phyloP scores from a whole-genome alignment of 2,888 invertebrate genomes.

The Ommatoiulus sabulosus region DNA sequence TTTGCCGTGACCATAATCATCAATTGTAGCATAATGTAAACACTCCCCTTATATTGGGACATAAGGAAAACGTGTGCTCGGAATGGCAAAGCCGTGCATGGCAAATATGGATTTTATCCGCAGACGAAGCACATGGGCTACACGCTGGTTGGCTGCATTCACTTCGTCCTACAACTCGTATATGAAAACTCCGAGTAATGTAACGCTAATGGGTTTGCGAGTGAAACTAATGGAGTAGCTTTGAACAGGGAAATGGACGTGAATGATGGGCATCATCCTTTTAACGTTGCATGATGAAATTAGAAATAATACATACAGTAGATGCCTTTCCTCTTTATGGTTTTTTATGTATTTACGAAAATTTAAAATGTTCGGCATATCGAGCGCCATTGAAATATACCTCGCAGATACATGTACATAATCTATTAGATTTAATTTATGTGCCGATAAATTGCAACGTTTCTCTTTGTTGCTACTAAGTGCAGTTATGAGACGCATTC shows the following conservation, averaged over 20 bases:
- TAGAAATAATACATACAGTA: neutral
- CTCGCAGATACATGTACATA: no score
- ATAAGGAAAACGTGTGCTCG: slow-evolving; percentile 21
- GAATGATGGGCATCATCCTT: slow-evolving; percentile 14
- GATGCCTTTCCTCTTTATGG: neutral
- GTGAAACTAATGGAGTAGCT: slow-evolving; percentile 36
- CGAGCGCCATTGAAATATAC: no score
- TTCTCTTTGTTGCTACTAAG: no score
- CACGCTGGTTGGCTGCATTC: neutral
- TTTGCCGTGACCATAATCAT: slow-evolving; percentile 43
- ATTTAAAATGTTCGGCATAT: no score
- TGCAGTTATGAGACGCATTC: no score
- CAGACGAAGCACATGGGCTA: neutral
- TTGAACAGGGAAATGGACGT: slow-evolving; percentile 14
- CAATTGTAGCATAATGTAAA: slow-evolving; percentile 43
- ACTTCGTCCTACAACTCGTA: neutral
- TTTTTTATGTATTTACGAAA: neutral
- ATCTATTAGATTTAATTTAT: no score
- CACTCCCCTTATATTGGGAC: slow-evolving; percentile 35
- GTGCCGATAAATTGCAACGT: no score
- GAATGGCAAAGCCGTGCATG: slow-evolving; percentile 26
- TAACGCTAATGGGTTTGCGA: slow-evolving; percentile 8
- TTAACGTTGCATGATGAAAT: neutral
- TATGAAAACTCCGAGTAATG: neutral
- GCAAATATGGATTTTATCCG: slow-evolving; percentile 40